A percentile compares a stretch with the other conserved stretches of the same genome.
phyloP scores from a whole-genome alignment of 2,113 vertebrate species.

The Onychostruthus taczanowskii region DNA sequence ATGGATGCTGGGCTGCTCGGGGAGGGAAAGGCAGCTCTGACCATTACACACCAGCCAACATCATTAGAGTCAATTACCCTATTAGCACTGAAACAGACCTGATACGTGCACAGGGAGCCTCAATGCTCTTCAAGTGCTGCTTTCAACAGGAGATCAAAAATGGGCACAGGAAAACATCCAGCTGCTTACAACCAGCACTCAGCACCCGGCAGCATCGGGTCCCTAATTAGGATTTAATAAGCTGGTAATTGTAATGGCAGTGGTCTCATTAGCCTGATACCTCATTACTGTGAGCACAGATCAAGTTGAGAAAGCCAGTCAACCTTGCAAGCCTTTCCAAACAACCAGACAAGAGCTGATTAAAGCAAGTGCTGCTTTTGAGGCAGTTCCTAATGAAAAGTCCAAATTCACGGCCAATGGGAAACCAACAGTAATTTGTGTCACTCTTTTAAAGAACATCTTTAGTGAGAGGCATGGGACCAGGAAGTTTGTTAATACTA shows the following conservation, averaged over 20 bases:
- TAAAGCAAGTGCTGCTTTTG: conserved; percentile 29
- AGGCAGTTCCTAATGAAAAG: conserved; percentile 7
- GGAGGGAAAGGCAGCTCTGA: conserved; percentile 19
- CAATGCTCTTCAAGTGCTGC: neutral
- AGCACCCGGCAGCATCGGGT: conserved; percentile 8
- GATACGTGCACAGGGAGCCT: neutral
- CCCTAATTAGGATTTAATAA: conserved; percentile 63
- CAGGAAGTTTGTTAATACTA: conserved; percentile 44
- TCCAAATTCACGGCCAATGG: neutral
- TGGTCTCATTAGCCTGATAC: conserved; percentile 48
- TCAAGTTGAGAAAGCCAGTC: conserved; percentile 35
- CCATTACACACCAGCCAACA: conserved; percentile 1
- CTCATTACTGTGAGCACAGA: conserved; percentile 45
- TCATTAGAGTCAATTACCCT: conserved; percentile 47
- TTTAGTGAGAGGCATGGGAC: conserved; percentile 29
- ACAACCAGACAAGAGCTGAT: neutral
- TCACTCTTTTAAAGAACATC: conserved; percentile 9
- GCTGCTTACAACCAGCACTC: neutral
- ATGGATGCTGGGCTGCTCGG: neutral
- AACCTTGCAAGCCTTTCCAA: conserved; percentile 33
- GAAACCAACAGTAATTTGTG: conserved; percentile 50
- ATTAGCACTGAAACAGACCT: conserved; percentile 33
- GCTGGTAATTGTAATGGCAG: conserved; percentile 43
- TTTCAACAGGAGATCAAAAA: conserved; percentile 13
- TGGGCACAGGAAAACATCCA: neutral